Evolutionary conservation across 2,113 vertebrate species (phyloP).

Genomic region (Hystrix brachyura): DNA sequence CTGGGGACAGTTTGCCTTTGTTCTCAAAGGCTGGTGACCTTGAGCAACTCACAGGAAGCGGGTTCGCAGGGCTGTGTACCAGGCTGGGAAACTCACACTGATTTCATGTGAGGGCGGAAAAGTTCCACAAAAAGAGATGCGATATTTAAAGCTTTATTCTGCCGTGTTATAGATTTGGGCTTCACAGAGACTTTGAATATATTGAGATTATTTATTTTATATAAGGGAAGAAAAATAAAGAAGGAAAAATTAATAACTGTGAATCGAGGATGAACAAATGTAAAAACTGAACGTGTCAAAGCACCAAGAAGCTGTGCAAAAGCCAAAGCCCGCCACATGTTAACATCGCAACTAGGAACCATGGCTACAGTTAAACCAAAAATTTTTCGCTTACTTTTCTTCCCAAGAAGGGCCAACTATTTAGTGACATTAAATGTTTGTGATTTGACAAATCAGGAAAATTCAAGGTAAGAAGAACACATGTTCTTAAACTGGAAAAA

Average conservation of each 20-base stretch:
- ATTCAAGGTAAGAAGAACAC: not conserved
- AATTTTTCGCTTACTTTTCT: not conserved
- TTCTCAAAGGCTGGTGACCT: not conserved
- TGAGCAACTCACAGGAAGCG: not conserved
- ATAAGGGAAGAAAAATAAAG: not conserved
- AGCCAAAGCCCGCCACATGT: not conserved
- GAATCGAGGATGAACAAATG: not conserved
- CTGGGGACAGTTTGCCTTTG: not conserved
- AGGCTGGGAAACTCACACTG: not conserved
- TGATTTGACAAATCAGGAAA: not conserved
- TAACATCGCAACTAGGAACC: not conserved
- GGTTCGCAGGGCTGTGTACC: not conserved
- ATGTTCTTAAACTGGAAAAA: constrained; percentile 28
- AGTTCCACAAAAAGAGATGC: not conserved
- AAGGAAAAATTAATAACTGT: not conserved
- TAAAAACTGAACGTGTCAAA: not conserved
- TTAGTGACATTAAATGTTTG: not conserved
- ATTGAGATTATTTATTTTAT: constrained; percentile 12
- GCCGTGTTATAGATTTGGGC: not conserved
- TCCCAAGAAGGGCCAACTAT: not conserved
- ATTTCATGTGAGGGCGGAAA: not conserved
- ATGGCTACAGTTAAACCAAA: not conserved
- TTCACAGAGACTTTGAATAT: not conserved
- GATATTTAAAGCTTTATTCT: not conserved
- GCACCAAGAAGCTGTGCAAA: not conserved